phyloP scores from a whole-genome alignment of 1,140 invertebrate genomes.

The Bombus waltoni region DNA sequence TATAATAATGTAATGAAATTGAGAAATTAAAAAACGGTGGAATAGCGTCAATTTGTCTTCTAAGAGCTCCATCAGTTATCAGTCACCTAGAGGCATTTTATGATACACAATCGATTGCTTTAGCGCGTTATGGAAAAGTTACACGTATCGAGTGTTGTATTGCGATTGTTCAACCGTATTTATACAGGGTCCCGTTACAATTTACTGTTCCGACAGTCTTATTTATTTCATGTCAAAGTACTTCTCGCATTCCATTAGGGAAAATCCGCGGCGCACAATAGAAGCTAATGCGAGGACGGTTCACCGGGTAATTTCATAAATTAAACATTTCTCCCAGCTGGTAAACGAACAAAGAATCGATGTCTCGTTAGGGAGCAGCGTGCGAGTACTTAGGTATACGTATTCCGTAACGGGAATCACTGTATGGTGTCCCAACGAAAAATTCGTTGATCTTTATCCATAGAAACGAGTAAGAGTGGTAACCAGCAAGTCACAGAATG shows the following conservation, averaged over 20 bases:
- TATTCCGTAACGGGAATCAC: conserved; percentile 40
- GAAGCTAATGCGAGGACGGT: conserved; percentile 6
- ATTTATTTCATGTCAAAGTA: conserved; percentile 17
- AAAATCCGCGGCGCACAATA: conserved; percentile 25
- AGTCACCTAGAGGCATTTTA: too few relatives aligned
- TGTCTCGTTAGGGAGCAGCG: conserved; percentile 34
- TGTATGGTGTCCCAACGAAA: background rate
- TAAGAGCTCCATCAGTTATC: too few relatives aligned
- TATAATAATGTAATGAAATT: too few relatives aligned
- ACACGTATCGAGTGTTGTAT: background rate
- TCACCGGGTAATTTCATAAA: conserved; percentile 43
- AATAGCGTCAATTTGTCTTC: too few relatives aligned
- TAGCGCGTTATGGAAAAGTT: background rate
- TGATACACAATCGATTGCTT: too few relatives aligned
- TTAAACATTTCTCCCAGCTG: conserved; percentile 43
- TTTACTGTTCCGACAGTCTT: conserved; percentile 19
- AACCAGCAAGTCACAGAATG: background rate
- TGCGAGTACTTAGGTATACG: conserved; percentile 18
- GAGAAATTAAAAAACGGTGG: too few relatives aligned
- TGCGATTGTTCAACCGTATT: background rate
- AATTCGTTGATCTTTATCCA: conserved; percentile 35
- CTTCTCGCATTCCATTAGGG: conserved; percentile 25
- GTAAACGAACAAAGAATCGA: conserved; percentile 45
- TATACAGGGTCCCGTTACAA: conserved; percentile 19
- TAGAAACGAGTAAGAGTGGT: conserved; percentile 21